Percentiles rank a stretch among this genome's conserved stretches.
These are phyloP conservation scores for Erebia ligea DNA, from an alignment of 2,888 invertebrate genomes.

Conservation along the genomic window DNA sequence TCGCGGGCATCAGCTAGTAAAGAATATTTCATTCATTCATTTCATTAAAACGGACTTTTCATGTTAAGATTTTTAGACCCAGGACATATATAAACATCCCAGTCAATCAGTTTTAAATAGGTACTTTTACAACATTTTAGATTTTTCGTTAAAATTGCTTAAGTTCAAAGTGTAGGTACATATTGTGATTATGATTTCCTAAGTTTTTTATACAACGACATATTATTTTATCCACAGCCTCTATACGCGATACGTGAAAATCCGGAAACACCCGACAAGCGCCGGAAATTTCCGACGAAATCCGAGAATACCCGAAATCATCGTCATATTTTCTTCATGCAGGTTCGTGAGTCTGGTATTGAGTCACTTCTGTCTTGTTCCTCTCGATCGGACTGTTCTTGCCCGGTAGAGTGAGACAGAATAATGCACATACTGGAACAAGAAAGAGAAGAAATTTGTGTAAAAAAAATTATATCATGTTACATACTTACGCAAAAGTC, in stretches of 20 bases:
- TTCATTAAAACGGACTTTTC: too few relatives aligned
- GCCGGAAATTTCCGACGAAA: conserved; percentile 12
- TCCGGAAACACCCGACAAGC: conserved; percentile 16
- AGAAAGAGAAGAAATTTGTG: neutral
- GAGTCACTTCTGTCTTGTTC: conserved; percentile 53
- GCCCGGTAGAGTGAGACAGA: conserved; percentile 67
- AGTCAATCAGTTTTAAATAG: too few relatives aligned
- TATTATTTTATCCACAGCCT: conserved; percentile 18
- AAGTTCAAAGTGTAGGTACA: too few relatives aligned
- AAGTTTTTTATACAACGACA: neutral
- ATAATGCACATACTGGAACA: conserved; percentile 63
- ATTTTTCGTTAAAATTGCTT: too few relatives aligned
- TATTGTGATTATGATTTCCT: too few relatives aligned
- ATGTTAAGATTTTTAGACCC: too few relatives aligned
- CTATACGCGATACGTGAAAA: conserved; percentile 1
- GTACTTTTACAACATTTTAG: too few relatives aligned
- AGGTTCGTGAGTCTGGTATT: conserved; percentile 71
- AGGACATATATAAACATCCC: too few relatives aligned
- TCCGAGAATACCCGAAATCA: conserved; percentile 21
- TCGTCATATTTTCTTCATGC: conserved; percentile 56
- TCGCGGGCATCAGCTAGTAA: too few relatives aligned
- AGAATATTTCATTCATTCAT: too few relatives aligned
- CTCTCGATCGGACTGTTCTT: conserved; percentile 51
- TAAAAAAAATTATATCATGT: too few relatives aligned
- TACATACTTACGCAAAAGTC: too few relatives aligned